Evolutionary conservation across 2,113 vertebrate genomes (phyloP).

Genomic region (Callithrix jacchus): DNA sequence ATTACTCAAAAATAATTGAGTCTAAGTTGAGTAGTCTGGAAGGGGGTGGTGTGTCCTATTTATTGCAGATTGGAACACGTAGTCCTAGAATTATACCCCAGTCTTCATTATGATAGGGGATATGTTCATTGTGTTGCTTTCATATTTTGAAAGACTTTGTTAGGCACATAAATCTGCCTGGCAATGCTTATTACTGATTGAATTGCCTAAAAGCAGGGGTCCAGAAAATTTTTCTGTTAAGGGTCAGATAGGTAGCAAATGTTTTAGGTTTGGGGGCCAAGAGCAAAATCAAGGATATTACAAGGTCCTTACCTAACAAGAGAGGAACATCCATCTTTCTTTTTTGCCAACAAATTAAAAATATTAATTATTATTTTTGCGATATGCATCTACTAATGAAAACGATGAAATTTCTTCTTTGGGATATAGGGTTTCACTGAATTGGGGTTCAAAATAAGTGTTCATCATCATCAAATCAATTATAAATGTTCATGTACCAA

Average conservation of each 20-base stretch:
- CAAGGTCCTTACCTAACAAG: neutral
- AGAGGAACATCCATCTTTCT: neutral
- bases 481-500: neutral
- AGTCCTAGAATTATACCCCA: neutral
- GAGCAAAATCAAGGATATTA: neutral
- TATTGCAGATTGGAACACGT: neutral
- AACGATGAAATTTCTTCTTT: neutral
- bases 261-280: neutral
- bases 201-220: neutral
- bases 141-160: neutral
- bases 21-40: rapidly evolving
- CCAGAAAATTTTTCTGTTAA: neutral
- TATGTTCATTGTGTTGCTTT: neutral
- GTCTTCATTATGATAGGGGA: neutral
- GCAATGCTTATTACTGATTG: neutral
- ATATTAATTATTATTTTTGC: neutral
- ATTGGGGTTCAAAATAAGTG: neutral
- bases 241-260: neutral
- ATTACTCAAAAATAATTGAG: neutral
- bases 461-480: neutral
- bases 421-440: neutral
- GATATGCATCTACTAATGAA: neutral
- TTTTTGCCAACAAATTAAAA: neutral
- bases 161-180: neutral
- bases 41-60: neutral